Percentiles rank a stretch among this genome's conserved stretches.
phyloP scores from a whole-genome alignment of 2,113 vertebrate species.

The Saguinus imperator region DNA sequence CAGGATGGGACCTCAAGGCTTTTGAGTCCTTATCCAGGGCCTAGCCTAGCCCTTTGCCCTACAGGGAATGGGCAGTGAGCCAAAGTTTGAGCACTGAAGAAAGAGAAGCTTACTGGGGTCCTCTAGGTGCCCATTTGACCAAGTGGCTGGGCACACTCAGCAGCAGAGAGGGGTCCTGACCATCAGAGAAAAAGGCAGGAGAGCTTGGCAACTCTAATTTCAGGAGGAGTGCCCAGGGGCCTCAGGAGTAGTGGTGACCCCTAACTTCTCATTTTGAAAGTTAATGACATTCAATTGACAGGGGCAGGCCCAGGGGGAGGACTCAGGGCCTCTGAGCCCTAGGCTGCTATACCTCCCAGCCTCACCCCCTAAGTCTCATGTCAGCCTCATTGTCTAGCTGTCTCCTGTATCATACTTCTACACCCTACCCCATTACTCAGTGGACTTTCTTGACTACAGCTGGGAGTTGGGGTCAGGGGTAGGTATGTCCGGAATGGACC shows the following conservation, averaged over 20 bases:
- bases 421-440: fast-evolving
- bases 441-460: background rate
- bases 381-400: fast-evolving
- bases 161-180: too few species aligned
- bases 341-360: too few species aligned
- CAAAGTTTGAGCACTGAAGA: background rate
- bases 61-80: background rate
- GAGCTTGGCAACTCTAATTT: background rate
- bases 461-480: background rate
- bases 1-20: background rate
- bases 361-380: fast-evolving
- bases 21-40: background rate
- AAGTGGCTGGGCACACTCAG: background rate
- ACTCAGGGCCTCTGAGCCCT: background rate
- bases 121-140: background rate
- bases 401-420: background rate
- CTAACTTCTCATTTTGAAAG: background rate
- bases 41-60: background rate
- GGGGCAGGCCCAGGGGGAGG: background rate
- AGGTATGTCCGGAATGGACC: background rate
- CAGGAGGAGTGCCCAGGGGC: background rate
- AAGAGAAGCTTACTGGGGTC: background rate
- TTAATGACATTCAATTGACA: background rate
- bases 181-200: background rate
- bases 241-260: fast-evolving